phyloP scores from a whole-genome alignment of 1,140 invertebrate species.

The Drosophila nikananu region DNA sequence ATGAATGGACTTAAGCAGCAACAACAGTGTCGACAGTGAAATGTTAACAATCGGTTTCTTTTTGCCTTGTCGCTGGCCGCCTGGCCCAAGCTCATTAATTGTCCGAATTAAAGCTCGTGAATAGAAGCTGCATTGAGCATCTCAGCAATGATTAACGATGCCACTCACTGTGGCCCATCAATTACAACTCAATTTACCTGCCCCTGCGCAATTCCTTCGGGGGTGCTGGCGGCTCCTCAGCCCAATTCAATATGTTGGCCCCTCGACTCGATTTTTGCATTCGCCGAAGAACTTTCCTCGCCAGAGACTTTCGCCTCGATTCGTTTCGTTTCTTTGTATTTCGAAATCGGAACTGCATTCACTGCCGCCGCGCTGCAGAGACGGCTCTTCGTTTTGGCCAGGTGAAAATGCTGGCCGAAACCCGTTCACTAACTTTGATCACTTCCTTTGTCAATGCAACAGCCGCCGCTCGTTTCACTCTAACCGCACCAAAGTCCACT shows the following conservation, averaged over 20 bases:
- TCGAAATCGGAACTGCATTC: slow-evolving; percentile 73
- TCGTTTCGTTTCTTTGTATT: slow-evolving; percentile 54
- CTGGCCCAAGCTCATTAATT: slow-evolving; percentile 30
- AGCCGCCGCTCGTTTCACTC: slow-evolving; percentile 55
- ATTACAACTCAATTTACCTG: slow-evolving; percentile 61
- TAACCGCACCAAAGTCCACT: slow-evolving; percentile 19
- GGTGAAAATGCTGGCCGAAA: slow-evolving; percentile 72
- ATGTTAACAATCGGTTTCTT: slow-evolving; percentile 71
- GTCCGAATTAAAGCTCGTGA: slow-evolving; percentile 26
- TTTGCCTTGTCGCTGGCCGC: slow-evolving; percentile 29
- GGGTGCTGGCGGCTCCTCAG: not conserved
- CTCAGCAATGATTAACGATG: slow-evolving; percentile 37
- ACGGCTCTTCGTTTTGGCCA: slow-evolving; percentile 38
- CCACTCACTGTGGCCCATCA: slow-evolving; percentile 27
- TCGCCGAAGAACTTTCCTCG: slow-evolving; percentile 51
- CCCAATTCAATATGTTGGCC: slow-evolving; percentile 13
- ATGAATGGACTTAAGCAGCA: slow-evolving; percentile 22
- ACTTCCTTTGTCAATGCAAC: slow-evolving; percentile 75
- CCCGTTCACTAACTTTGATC: slow-evolving; percentile 67
- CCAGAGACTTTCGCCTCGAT: slow-evolving; percentile 61
- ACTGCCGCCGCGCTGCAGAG: slow-evolving; percentile 24
- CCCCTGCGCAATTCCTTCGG: slow-evolving; percentile 27
- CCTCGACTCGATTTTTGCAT: slow-evolving; percentile 38
- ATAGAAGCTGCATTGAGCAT: slow-evolving; percentile 8
- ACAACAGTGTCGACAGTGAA: slow-evolving; percentile 55